These are phyloP conservation scores for Temnothorax curvispinosus DNA, from an alignment of 1,140 invertebrate species.

Conservation along the genomic window DNA sequence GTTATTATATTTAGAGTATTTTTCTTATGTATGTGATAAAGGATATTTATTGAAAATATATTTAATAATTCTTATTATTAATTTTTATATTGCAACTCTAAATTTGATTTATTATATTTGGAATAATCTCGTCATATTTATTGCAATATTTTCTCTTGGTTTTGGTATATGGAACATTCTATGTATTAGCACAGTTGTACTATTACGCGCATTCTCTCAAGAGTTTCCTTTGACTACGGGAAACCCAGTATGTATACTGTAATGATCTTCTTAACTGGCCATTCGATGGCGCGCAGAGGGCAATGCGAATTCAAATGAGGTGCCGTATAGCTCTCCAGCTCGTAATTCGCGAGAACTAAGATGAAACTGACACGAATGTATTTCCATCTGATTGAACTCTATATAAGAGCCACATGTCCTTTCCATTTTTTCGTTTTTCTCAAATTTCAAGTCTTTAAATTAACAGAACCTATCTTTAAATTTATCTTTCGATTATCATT, in stretches of 20 bases:
- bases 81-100: neutral
- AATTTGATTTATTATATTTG: neutral
- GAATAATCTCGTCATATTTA: neutral
- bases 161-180: neutral
- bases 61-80: neutral
- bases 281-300: slow-evolving; percentile 25
- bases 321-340: neutral
- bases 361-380: slow-evolving; percentile 14
- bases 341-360: neutral
- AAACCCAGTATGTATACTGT: neutral
- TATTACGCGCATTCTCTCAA: neutral
- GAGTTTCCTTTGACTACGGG: neutral
- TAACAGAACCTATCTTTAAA: neutral
- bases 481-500: neutral
- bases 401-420: neutral
- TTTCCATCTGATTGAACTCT: slow-evolving; percentile 5
- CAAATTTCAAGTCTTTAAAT: too few species aligned
- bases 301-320: slow-evolving; percentile 30
- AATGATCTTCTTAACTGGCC: slow-evolving; percentile 47
- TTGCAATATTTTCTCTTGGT: neutral
- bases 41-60: neutral
- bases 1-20: neutral
- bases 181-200: neutral
- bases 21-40: neutral
- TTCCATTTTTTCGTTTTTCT: neutral